Base-by-base conservation (phyloP, 2,888 invertebrate species). In the Apodemia zela region DNA sequence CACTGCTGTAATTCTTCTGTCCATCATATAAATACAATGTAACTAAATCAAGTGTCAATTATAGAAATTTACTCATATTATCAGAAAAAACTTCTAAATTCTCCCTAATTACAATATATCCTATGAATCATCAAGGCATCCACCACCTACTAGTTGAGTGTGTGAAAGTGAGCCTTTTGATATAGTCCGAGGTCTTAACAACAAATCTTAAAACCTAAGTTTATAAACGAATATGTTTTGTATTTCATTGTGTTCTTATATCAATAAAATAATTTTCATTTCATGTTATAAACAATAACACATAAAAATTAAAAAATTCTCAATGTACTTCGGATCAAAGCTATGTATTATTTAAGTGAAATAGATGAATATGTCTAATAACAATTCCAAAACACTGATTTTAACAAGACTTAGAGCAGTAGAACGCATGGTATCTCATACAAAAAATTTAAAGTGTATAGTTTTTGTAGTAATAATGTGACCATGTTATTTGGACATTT, bases 351-450 rank as follows among this genome's bases (percentile, higher is more conserved):
- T 45, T 45, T n/a, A 11, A 6, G 45, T 8, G 6, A 0, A n/a
- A 45, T n/a, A 45, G 2, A 45, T n/a, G n/a, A n/a, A 6, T n/a
- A 45, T n/a, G n/a, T n/a, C n/a, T 54, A 29, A 49, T 51, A 51
- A 35, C 13, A 49, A 59, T 49, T n/a, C 42, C 29, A 58, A 47
- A 8, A 47, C 61, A 49, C 59, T 54, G 25, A 11, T 54, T 54
- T 29, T n/a, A 11, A 29, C 54, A 54, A 15, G 29, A 29, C 45
- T 45, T 45, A n/a, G n/a, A n/a, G 45, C 7, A n/a, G 29, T 25
- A 54, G 25, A 25, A 54, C 54, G 54, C 54, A 54, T 54, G 54
- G 54, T 54, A 54, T 15, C 29, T 54, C 25, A 54, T 54, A 54
- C 54, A 54, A 54, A 54, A 29, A 54, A 54, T 54, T 25, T 29